Conservation (phyloP, 1,140 invertebrate species). For the Drosophila ficusphila region DNA sequence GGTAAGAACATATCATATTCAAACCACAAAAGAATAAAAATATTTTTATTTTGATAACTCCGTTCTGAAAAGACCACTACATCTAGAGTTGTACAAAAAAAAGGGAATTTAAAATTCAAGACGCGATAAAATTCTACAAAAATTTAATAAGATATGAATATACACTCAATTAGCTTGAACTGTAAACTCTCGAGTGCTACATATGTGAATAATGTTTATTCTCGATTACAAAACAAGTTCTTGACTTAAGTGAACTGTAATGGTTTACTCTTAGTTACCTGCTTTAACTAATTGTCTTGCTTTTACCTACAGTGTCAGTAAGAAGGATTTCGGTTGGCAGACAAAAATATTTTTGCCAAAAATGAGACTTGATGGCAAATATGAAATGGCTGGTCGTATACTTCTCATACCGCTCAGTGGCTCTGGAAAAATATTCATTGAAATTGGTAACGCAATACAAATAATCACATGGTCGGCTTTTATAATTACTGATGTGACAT, state of each 20-base stretch:
- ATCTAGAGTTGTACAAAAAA: too few species aligned
- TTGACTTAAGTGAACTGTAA: too few species aligned
- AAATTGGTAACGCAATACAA: conserved; percentile 85
- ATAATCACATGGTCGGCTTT: not conserved
- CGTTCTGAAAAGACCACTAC: too few species aligned
- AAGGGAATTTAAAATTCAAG: not conserved
- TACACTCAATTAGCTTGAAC: not conserved
- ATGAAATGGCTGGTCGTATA: conserved; percentile 88
- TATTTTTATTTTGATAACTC: too few species aligned
- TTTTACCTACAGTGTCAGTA: conserved; percentile 85
- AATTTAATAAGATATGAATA: not conserved
- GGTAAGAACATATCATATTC: conserved; percentile 56
- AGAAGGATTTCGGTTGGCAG: conserved; percentile 87
- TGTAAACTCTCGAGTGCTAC: not conserved
- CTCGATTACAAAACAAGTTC: too few species aligned
- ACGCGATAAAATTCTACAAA: not conserved
- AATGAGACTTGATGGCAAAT: conserved; percentile 88
- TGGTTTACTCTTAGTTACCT: too few species aligned
- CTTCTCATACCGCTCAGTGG: conserved; percentile 89
- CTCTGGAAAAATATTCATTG: conserved; percentile 88
- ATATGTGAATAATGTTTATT: too few species aligned
- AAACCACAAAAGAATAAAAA: not conserved
- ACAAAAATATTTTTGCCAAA: conserved; percentile 87
- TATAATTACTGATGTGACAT: not conserved
- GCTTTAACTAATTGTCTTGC: not conserved